Base-by-base conservation (phyloP, 2,113 vertebrate genomes). In the Oncorhynchus nerka region DNA sequence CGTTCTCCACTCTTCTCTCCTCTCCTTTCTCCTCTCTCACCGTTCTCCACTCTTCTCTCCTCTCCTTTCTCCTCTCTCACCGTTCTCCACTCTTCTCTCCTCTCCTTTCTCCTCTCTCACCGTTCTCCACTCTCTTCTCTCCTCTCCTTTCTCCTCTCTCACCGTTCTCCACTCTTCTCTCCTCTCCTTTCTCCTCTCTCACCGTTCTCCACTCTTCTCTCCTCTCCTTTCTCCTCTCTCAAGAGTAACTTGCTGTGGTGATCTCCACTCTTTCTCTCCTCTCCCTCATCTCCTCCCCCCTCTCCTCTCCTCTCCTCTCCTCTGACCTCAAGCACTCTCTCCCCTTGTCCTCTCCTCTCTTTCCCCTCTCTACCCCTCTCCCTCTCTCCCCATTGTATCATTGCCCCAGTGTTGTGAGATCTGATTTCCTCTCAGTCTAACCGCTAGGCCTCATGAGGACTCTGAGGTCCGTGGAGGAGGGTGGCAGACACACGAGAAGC, bases 381-480 rank as follows among this genome's bases (percentile, higher is more conserved):
- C 19, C 55, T 61, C n/a, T 67, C 20, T 65, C 64, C 48, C 49
- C 69, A 19, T 16, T 24, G 79, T 64, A 67, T 83, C 83, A 39
- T 79, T 39, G 72, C 73, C 87, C 71, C 74, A 51, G 81, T 87
- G 83, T 87, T 89, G 86, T 86, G 86, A 81, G 87, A 89, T 89
- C 85, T 80, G 74, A 90, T 88, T 90, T 85, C 88, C 79, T 78
- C 81, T 49, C 70, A 87, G 88, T 81, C 87, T 84, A 89, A 90
- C 82, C 83, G 81, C 74, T 74, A 81, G 75, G 75, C 69, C 85
- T 86, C 83, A 79, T 34, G 86, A 73, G 86, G 85, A 28, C 70
- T 28, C 68, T 57, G 71, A 78, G 74, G 78, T 77, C 79, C 73
- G 68, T 70, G 68, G 74, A 62, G 78, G 77, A 80, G 80, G 64